A percentile compares a stretch with the other conserved stretches of the same genome.
These are phyloP conservation scores for Auanema freiburgensis DNA, from an alignment of 2,888 invertebrate genomes.

Conservation along the genomic window DNA sequence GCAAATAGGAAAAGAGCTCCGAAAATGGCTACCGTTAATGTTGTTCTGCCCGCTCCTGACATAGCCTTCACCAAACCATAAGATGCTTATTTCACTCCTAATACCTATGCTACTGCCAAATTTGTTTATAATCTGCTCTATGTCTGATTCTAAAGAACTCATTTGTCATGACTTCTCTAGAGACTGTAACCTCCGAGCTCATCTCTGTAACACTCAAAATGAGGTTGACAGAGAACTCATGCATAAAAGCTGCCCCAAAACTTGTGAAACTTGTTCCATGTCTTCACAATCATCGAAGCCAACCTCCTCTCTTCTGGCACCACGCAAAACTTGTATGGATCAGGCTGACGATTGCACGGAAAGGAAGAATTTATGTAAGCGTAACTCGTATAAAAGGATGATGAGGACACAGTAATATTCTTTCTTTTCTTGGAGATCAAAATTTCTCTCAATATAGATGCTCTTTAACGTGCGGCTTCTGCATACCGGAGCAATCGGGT, in stretches of 20 bases:
- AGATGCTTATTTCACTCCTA: too few species aligned
- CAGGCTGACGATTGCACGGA: neutral
- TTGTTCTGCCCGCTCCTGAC: too few species aligned
- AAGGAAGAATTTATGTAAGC: neutral
- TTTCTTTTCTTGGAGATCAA: too few species aligned
- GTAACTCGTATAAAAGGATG: conserved; percentile 3
- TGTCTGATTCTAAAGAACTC: too few species aligned
- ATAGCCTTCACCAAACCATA: too few species aligned
- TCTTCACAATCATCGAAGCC: neutral
- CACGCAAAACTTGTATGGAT: neutral
- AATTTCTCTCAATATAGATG: too few species aligned
- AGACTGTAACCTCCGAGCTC: neutral
- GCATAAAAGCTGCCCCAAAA: neutral
- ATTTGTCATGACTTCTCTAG: neutral
- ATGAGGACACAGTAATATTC: conserved; percentile 8
- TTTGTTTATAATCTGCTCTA: too few species aligned
- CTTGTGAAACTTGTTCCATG: neutral
- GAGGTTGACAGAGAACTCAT: neutral
- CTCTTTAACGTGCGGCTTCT: neutral
- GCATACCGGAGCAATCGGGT: neutral
- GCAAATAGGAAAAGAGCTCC: too few species aligned
- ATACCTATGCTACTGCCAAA: too few species aligned
- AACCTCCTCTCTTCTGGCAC: neutral
- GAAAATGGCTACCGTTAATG: too few species aligned
- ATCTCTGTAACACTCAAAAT: neutral